Conservation (phyloP, 2,888 invertebrate genomes). For the Onchidella celtica region DNA sequence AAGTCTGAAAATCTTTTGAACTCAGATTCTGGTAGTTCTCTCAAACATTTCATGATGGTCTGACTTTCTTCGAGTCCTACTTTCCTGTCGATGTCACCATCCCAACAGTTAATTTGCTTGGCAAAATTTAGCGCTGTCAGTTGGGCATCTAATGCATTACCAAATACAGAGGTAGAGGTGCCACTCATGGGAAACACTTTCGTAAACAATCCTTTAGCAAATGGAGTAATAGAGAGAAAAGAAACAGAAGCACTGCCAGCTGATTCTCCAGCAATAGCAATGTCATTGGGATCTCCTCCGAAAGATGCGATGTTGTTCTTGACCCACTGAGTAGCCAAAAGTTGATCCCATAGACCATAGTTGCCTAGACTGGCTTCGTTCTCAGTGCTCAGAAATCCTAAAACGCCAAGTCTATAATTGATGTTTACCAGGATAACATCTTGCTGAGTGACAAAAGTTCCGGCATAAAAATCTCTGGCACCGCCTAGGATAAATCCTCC, state of each 20-base stretch:
- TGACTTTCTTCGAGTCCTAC: not conserved
- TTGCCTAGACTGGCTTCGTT: constrained; percentile 35
- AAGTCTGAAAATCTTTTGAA: not conserved
- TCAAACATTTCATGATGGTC: not conserved
- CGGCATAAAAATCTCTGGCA: constrained; percentile 84
- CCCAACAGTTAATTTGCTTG: not conserved
- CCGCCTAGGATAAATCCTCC: constrained; percentile 96
- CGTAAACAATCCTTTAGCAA: constrained; percentile 26
- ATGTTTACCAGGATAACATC: constrained; percentile 96
- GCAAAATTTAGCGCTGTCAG: not conserved
- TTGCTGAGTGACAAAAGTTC: constrained; percentile 90
- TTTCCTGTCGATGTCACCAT: not conserved
- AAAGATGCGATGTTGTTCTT: constrained; percentile 46
- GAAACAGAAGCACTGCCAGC: constrained; percentile 37
- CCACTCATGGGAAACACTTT: constrained; percentile 19
- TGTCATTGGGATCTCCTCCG: constrained; percentile 27
- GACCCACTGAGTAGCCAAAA: constrained; percentile 43
- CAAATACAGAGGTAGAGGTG: not conserved
- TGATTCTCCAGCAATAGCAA: constrained; percentile 34
- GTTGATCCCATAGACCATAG: constrained; percentile 47
- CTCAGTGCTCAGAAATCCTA: constrained; percentile 90
- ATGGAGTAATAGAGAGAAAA: constrained; percentile 20
- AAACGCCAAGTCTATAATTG: constrained; percentile 94
- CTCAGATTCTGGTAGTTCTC: not conserved
- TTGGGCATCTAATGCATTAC: not conserved